Base-by-base conservation (phyloP, 2,888 invertebrate genomes). In the Troides helena region DNA sequence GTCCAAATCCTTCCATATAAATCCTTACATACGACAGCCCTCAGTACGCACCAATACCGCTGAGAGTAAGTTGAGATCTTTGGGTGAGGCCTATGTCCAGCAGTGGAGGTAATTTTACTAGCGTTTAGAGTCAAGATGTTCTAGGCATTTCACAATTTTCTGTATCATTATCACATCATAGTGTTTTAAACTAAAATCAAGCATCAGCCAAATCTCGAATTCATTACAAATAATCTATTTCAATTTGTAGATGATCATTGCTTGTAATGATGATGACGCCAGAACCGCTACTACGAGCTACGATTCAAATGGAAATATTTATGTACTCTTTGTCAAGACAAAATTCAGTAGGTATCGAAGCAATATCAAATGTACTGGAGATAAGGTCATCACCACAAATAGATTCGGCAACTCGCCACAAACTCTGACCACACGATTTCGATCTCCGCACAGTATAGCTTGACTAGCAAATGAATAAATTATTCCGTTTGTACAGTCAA, bases 391-490 rank as follows among this genome's bases (percentile, higher is more conserved):
- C 59, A 8, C 36, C 67, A 57, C 46, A 65, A 69, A 69, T 69
- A 66, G 69, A 66, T 69, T 69, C 30, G 23, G 58, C 53, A 53
- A 66, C 58, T 23, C 36, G 57, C 57, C 56, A 36, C 61, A 64
- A 10, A 60, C 10, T 65, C 65, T 69, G 65, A 69, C 62, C 69
- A 21, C 69, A 69, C 62, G 8, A 58, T 62, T 69, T 65, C 65
- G 62, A 65, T 61, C 65, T 50, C 62, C 43, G 56, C 18, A 62
- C 56, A 39, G 56, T 58, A 0, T 21, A 36, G 57, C 65, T 69
- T 69, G 65, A 62, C 62, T 62, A 43, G 65, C 25, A 21, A 30
- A 62, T 70, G 66, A 70, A 70, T 70, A 70, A 70, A 70, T 70
- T 39, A 70, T 70, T 59, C 62, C 39, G 70, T 70, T 65, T 61